A percentile compares a stretch with the other conserved stretches of the same genome.
These are phyloP conservation scores for Corticium candelabrum DNA, from an alignment of 37 sponge, comb jelly and placozoan genomes.

Conservation along the genomic window DNA sequence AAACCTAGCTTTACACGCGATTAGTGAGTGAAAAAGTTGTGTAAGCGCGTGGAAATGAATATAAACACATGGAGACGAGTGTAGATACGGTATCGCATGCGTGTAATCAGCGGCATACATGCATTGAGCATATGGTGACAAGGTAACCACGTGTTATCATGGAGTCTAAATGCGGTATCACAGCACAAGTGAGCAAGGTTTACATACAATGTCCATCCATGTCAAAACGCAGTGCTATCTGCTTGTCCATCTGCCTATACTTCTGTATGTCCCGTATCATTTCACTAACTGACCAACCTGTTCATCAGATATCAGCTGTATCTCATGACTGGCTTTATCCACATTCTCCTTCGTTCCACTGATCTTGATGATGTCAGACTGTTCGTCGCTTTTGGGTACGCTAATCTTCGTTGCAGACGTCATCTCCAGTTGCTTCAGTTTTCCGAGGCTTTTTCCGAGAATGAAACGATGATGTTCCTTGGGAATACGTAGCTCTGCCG, in stretches of 20 bases:
- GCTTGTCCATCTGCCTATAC: background rate
- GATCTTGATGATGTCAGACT: constrained; percentile 62
- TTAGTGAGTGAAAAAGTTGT: too few relatives aligned
- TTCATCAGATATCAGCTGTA: constrained; percentile 73
- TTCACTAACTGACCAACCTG: constrained; percentile 36
- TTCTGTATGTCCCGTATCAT: background rate
- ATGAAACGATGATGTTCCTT: constrained; percentile 73
- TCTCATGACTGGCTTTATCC: constrained; percentile 72
- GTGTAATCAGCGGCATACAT: too few relatives aligned
- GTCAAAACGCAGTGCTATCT: too few relatives aligned
- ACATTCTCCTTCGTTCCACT: constrained; percentile 78
- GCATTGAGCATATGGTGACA: too few relatives aligned
- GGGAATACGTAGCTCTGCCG: constrained; percentile 51
- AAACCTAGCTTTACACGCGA: too few relatives aligned
- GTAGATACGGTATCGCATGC: too few relatives aligned
- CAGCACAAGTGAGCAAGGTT: too few relatives aligned
- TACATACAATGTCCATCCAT: too few relatives aligned
- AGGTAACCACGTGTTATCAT: too few relatives aligned
- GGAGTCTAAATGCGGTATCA: too few relatives aligned
- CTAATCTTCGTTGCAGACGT: constrained; percentile 66
- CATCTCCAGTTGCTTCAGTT: constrained; percentile 58
- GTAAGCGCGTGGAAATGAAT: too few relatives aligned
- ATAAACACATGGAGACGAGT: too few relatives aligned
- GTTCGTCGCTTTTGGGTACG: constrained; percentile 49
- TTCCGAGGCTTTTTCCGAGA: constrained; percentile 52